phyloP scores from a whole-genome alignment of 2,113 vertebrate species.

The Oplegnathus fasciatus region DNA sequence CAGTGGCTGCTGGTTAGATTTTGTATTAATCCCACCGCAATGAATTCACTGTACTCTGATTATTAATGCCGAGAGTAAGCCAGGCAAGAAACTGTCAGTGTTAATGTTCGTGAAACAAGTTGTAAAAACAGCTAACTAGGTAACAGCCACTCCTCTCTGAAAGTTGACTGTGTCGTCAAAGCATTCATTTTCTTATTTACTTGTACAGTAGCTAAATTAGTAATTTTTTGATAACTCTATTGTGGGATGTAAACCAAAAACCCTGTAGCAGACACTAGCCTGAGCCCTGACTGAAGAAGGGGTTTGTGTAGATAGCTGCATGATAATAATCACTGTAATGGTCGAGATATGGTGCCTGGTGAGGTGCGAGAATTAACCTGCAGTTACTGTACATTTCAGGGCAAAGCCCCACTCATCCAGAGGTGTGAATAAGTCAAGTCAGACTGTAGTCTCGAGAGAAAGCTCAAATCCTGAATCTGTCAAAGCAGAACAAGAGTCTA shows the following conservation, averaged over 20 bases:
- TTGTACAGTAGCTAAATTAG: background rate
- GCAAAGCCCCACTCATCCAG: background rate
- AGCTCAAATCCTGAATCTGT: background rate
- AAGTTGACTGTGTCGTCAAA: background rate
- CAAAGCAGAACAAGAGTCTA: background rate
- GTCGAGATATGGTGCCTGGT: background rate
- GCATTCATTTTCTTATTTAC: background rate
- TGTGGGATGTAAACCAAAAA: background rate
- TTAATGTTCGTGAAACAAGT: background rate
- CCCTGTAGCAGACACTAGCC: background rate
- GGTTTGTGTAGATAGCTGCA: background rate
- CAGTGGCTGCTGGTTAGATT: constrained; percentile 3
- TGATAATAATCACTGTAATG: background rate
- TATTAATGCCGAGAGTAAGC: background rate
- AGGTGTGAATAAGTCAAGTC: background rate
- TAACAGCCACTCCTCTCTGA: background rate
- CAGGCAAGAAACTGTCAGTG: background rate
- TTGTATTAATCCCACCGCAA: background rate
- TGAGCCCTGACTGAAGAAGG: background rate
- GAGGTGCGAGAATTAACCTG: background rate
- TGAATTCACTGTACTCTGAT: background rate
- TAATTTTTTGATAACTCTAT: background rate
- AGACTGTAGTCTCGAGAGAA: background rate
- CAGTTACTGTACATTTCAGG: background rate
- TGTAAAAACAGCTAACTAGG: background rate